Evolutionary conservation across 2,113 vertebrate species (phyloP).

Genomic region (Panthera tigris): DNA sequence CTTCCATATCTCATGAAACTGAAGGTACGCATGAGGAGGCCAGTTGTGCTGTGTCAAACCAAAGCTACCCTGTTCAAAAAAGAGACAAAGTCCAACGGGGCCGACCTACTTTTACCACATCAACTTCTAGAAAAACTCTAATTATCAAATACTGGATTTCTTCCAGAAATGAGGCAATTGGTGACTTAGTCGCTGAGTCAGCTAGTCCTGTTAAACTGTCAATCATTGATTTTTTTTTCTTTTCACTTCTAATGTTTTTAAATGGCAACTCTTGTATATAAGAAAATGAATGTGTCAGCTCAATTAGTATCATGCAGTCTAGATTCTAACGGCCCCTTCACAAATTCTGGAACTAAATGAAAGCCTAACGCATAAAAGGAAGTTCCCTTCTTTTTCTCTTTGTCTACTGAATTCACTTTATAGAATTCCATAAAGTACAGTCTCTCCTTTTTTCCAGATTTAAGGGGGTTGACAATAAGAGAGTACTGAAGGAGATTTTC

Average conservation of each 20-base stretch:
- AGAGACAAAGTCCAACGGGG: background rate
- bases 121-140: background rate
- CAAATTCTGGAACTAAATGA: background rate
- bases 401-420: background rate
- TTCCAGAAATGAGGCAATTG: constrained; percentile 34
- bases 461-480: background rate
- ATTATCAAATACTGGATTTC: background rate
- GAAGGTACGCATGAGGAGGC: background rate
- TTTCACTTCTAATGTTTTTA: constrained; percentile 3
- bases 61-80: background rate
- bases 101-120: background rate
- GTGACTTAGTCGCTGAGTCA: constrained; percentile 34
- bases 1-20: background rate
- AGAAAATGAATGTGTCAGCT: background rate
- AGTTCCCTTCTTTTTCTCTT: background rate
- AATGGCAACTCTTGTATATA: background rate
- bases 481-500: background rate
- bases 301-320: background rate
- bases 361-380: background rate
- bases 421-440: background rate
- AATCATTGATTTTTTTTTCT: background rate
- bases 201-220: background rate
- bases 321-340: background rate
- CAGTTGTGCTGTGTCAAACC: background rate
- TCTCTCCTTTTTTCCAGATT: background rate